Base-by-base conservation (phyloP, 2,797 vertebrate species). In the Pseudotriccus pelzelni region DNA sequence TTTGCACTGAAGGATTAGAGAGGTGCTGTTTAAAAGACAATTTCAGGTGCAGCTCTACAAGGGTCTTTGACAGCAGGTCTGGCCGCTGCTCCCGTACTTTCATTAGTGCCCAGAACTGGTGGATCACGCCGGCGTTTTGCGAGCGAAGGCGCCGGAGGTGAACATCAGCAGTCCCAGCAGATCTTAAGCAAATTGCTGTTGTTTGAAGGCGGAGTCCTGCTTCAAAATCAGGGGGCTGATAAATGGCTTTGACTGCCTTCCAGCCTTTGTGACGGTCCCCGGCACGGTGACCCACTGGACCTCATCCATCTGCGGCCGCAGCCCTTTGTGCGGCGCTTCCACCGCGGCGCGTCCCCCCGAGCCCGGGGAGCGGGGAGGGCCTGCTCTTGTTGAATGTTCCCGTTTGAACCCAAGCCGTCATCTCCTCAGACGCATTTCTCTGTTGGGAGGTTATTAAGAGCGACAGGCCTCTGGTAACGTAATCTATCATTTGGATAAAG, bases 401-500 rank as follows among this genome's bases (percentile, higher is more conserved):
- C 2, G 0, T 94, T 85, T 84, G 87, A 95, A 62, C 86, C 72
- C 81, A 60, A 11, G 21, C 75, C 43, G 7, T 23, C 64, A 1
- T 8, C 43, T 72, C 77, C 89, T 74, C 36, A 41, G 44, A 93
- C 93, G 50, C 49, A 9, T 59, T 80, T 52, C 94, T 87, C 94
- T 95, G 76, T 8, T 80, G 87, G 94, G 72, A 94, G 94, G 93
- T 94, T 92, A 92, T 95, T 79, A 93, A 66, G 91, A 94, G 77
- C 69, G 91, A 81, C 92, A 91, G 84, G 93, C 30, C 93, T 90
- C 87, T 85, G 50, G 93, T 85, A 86, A 63, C 10, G 78, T 10
- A 55, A 90, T 75, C 90, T 76, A 91, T 90, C 87, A 91, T 88
- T 85, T 89, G 97, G 97, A 98, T 98, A 95, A 98, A 97, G 97